These are phyloP conservation scores for Colossoma macropomum DNA, from an alignment of 2,113 vertebrate species.

Conservation along the genomic window DNA sequence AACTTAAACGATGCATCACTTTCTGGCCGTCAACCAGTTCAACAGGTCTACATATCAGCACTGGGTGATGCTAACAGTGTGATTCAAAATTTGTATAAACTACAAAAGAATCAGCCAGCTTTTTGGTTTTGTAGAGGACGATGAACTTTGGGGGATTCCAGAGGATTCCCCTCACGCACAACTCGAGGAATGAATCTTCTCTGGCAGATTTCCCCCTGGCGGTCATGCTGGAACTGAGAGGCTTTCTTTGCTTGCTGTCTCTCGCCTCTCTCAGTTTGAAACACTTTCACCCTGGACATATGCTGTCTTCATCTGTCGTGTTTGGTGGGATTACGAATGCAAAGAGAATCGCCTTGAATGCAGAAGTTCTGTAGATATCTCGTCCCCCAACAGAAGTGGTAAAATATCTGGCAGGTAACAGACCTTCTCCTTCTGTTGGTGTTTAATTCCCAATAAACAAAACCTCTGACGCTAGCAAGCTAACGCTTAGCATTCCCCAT, in stretches of 20 bases:
- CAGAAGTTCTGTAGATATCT: not conserved
- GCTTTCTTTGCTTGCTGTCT: not conserved
- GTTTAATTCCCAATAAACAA: not conserved
- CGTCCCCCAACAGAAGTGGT: not conserved
- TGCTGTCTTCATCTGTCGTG: not conserved
- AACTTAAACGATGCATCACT: no score
- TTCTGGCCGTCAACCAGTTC: no score
- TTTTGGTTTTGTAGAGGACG: no score
- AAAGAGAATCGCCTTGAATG: not conserved
- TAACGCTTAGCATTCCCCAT: conserved; percentile 11
- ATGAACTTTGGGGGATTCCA: not conserved
- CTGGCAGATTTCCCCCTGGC: not conserved
- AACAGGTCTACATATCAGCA: no score
- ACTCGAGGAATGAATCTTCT: not conserved
- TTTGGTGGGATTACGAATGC: not conserved
- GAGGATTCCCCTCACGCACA: not conserved
- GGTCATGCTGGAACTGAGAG: not conserved
- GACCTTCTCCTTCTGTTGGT: not conserved
- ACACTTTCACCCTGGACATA: not conserved
- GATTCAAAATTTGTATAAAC: no score
- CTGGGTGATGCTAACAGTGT: no score
- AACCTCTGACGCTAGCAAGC: not conserved
- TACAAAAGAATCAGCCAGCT: no score
- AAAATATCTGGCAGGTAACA: not conserved
- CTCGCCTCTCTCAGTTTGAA: not conserved